These are phyloP conservation scores for Ennomos quercinarius DNA, from an alignment of 2,888 invertebrate genomes.

Conservation along the genomic window DNA sequence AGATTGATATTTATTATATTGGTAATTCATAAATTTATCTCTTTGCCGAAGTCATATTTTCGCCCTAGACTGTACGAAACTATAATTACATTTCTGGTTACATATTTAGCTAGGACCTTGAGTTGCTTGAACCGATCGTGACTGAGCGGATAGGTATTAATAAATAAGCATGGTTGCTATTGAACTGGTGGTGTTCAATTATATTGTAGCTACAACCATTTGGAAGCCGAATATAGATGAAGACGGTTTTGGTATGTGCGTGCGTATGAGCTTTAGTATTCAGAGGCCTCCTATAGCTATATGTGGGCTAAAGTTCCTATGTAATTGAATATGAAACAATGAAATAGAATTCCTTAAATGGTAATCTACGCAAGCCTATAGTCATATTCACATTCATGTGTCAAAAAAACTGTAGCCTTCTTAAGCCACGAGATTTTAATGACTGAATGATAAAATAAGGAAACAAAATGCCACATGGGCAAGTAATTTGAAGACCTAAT, in stretches of 20 bases:
- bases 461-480: too few relatives aligned
- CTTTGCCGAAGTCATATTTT: constrained; percentile 1
- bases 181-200: constrained; percentile 64
- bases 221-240: constrained; percentile 48
- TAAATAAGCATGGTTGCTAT: constrained; percentile 54
- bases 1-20: background rate
- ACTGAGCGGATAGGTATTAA: constrained; percentile 59
- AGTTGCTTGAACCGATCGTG: constrained; percentile 58
- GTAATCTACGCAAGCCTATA: background rate
- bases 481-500: too few relatives aligned
- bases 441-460: too few relatives aligned
- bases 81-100: constrained; percentile 65
- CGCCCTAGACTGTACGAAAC: constrained; percentile 24
- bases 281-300: constrained; percentile 3
- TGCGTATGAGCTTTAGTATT: constrained; percentile 20
- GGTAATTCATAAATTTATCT: too few relatives aligned
- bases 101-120: constrained; percentile 65
- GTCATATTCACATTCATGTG: too few relatives aligned
- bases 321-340: background rate
- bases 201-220: constrained; percentile 54
- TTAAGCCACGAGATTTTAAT: too few relatives aligned
- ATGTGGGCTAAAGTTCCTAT: too few relatives aligned
- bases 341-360: background rate
- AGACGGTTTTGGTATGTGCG: constrained; percentile 35
- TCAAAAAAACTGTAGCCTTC: background rate